Conservation (phyloP, 1,140 invertebrate genomes). For the Planococcus citri region DNA sequence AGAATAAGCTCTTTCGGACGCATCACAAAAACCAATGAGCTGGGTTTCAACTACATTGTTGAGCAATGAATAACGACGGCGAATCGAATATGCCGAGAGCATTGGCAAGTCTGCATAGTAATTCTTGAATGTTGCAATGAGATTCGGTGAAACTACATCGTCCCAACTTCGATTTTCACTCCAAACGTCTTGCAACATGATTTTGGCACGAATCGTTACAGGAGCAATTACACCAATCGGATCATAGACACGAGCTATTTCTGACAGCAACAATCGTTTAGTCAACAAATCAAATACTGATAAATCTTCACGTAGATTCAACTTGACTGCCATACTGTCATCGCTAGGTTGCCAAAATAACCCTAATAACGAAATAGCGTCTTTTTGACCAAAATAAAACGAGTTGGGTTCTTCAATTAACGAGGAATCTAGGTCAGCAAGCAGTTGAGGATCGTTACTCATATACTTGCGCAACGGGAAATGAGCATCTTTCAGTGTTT, state of each 20-base stretch:
- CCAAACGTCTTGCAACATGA: not conserved
- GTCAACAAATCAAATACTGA: not conserved
- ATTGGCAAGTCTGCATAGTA: not conserved
- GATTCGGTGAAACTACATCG: not conserved
- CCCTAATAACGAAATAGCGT: not conserved
- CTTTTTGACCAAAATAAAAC: not conserved
- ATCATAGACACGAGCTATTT: not conserved
- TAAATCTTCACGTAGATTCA: not conserved
- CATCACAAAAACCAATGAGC: constrained; percentile 20
- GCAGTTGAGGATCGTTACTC: constrained; percentile 1
- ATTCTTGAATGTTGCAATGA: not conserved
- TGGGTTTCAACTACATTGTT: not conserved
- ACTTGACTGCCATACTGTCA: not conserved
- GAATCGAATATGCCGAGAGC: not conserved
- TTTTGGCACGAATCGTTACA: not conserved
- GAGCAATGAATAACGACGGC: not conserved
- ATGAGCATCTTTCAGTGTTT: not conserved
- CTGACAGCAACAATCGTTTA: not conserved
- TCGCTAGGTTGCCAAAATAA: not conserved
- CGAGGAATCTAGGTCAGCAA: not conserved
- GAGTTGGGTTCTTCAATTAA: not conserved
- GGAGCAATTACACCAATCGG: not conserved
- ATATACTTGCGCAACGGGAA: constrained; percentile 26
- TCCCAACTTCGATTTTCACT: not conserved
- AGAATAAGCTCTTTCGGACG: not conserved